Evolutionary conservation across 2,797 vertebrate genomes (phyloP).

Genomic region (Alcedo quadribrachys): DNA sequence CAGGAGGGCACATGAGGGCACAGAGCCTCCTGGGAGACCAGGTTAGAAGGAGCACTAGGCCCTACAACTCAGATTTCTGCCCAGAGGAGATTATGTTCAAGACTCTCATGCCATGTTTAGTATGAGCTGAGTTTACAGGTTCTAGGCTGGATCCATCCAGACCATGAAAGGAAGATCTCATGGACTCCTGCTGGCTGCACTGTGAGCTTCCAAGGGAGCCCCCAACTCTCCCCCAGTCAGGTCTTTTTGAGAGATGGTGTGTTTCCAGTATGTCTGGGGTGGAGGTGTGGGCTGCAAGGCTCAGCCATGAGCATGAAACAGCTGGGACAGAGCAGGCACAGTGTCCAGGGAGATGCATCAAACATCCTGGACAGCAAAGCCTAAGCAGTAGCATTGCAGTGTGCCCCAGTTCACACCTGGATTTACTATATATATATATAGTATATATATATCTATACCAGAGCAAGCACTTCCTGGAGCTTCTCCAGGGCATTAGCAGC

Average conservation of each 20-base stretch:
- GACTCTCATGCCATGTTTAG: not conserved
- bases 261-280: not conserved
- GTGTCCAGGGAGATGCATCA: not conserved
- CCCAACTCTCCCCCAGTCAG: fast-evolving
- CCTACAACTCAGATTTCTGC: not conserved
- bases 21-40: not conserved
- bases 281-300: not conserved
- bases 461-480: not conserved
- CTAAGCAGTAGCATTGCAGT: not conserved
- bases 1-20: not conserved
- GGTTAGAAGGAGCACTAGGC: not conserved
- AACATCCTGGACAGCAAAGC: not conserved
- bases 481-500: fast-evolving
- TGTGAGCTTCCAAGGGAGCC: fast-evolving
- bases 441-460: not conserved
- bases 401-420: not conserved
- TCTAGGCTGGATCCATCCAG: not conserved
- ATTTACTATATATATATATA: not conserved
- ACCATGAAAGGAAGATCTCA: not conserved
- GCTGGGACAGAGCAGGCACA: not conserved
- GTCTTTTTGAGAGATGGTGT: not conserved
- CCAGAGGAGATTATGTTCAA: not conserved
- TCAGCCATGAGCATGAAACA: not conserved
- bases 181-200: not conserved
- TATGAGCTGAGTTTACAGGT: not conserved